Evolutionary conservation across 2,888 invertebrate genomes (phyloP), one percentile per base, ranked within the genome.

Genomic region (Emmelina monodactyla): DNA sequence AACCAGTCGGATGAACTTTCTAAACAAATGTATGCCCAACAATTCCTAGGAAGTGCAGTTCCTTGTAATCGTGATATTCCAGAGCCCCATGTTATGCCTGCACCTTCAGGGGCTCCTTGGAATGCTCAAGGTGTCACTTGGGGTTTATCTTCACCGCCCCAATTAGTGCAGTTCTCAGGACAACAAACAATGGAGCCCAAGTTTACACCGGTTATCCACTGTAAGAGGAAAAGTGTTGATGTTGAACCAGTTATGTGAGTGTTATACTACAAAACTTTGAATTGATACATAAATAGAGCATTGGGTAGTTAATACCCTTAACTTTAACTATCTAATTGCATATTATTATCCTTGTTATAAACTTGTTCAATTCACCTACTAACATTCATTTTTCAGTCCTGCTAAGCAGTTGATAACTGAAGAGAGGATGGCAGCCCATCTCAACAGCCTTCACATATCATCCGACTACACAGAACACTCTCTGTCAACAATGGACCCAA

Each of bases 391-490:
- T 58, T 60, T 14, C 51, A 85, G 85, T 12, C 85, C 85, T 31
- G 57, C 80, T 5, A 92, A 92, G 55, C 89, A 91, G 57, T 82
- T 88, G 28, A 91, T 92, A 43, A 90, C 91, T 0, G 92, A 92
- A 59, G 92, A 92, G 53, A 89, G 88, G 62, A 92, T 92, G 86
- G 88, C 91, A 0, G 90, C 88, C 14, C 90, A 91, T 53, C 83
- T 92, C 43, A 87, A 84, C 45, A 84, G 87, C 22, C 72, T 92
- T 19, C 90, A 91, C 55, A 90, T 92, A 46, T 85, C 85, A 0
- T 67, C 80, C 12, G 71, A 82, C 36, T 78, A 64, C 40, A 75
- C 67, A 2, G 32, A 62, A 3, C 76, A 78, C 39, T 39, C 61
- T 1, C 37, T 63, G 28, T 42, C 56, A 2, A 31, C 44, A 11